Percentiles rank a stretch among this genome's conserved stretches.
Evolutionary conservation across 2,797 vertebrate genomes (phyloP).

Genomic region (Loris lydekkerianus): DNA sequence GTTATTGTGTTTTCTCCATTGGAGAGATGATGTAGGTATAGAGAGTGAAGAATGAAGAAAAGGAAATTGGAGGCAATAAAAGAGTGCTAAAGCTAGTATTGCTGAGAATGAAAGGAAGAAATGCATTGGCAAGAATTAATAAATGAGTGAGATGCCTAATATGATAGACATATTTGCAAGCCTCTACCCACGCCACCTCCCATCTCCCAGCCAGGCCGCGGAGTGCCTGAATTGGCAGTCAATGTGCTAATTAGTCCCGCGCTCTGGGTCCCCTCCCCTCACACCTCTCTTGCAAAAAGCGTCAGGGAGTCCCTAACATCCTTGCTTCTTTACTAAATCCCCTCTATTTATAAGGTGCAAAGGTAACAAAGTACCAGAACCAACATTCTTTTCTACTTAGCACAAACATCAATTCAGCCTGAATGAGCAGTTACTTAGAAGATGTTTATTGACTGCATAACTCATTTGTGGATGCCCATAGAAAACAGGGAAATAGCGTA

Average conservation of each 20-base stretch:
- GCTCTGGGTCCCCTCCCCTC: not conserved
- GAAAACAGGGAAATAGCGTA: not conserved
- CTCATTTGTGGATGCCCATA: not conserved
- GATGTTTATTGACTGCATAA: conserved; percentile 27
- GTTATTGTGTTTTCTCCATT: conserved; percentile 1
- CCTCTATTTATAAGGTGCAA: conserved; percentile 54
- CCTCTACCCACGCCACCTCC: not conserved
- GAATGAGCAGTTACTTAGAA: conserved; percentile 35
- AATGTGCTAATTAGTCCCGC: not conserved
- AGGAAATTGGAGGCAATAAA: not conserved
- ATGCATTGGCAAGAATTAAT: not conserved
- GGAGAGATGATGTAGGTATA: not conserved
- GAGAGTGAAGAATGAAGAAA: not conserved
- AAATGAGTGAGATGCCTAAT: not conserved
- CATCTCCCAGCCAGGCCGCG: no score
- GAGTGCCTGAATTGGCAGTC: not conserved
- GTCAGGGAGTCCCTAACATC: not conserved
- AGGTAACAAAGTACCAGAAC: conserved; percentile 48
- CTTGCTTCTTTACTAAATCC: conserved; percentile 31
- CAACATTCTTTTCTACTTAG: conserved; percentile 62
- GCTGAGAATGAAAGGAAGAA: not conserved
- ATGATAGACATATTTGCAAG: not conserved
- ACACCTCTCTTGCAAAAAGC: conserved; percentile 9
- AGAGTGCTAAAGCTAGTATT: not conserved
- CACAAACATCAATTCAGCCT: not conserved